Conservation (phyloP, 1,140 invertebrate species). For the Zaprionus camerounensis region DNA sequence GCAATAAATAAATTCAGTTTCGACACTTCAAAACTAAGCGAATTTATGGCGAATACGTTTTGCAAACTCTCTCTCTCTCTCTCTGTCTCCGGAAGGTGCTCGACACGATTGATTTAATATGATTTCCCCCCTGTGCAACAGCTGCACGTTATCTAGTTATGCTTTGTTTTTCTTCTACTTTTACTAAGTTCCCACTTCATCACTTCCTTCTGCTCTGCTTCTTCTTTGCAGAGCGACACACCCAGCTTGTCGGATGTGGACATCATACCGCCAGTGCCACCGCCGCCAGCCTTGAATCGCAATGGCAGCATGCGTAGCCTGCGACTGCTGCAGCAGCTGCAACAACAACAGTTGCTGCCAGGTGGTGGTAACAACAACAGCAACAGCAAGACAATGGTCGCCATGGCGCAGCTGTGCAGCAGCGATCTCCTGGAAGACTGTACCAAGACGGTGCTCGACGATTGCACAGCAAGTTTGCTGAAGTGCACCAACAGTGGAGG, state of each 20-base stretch:
- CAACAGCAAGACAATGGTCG: conserved; percentile 44
- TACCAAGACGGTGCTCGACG: conserved; percentile 75
- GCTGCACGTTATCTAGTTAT: conserved; percentile 47
- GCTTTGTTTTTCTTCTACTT: conserved; percentile 14
- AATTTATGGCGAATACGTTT: conserved; percentile 1
- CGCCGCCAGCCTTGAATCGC: conserved; percentile 74
- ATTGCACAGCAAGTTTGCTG: conserved; percentile 74
- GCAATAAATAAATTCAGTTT: neutral
- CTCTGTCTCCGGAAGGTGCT: conserved; percentile 47
- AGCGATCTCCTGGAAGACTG: conserved; percentile 75
- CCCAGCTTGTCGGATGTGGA: conserved; percentile 79
- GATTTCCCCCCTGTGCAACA: conserved; percentile 48
- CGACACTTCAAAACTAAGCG: neutral
- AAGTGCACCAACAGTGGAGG: conserved; percentile 66
- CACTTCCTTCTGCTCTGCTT: conserved; percentile 9
- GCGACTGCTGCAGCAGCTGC: conserved; percentile 70
- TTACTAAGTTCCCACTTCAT: neutral
- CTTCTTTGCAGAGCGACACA: conserved; percentile 66
- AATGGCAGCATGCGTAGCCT: conserved; percentile 79
- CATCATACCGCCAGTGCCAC: conserved; percentile 79
- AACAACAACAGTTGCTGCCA: conserved; percentile 43
- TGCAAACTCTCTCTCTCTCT: neutral
- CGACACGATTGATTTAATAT: conserved; percentile 67
- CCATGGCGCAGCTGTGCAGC: conserved; percentile 69
- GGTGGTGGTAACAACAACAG: conserved; percentile 50